phyloP scores from a whole-genome alignment of 2,888 invertebrate species.

The Sinohyriopsis cumingii region DNA sequence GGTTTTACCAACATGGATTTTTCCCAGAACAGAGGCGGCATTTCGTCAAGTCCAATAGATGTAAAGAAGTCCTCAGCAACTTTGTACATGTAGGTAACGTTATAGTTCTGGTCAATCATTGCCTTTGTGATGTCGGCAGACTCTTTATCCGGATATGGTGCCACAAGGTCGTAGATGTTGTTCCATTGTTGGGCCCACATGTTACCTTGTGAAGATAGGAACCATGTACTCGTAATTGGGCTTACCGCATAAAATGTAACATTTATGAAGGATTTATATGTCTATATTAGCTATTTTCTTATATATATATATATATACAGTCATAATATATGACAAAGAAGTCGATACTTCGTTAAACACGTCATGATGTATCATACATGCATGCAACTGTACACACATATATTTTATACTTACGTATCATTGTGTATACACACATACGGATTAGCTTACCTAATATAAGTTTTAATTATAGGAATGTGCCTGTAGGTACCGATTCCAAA shows the following conservation, averaged over 20 bases:
- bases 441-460: no score
- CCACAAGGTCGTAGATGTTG: conserved; percentile 59
- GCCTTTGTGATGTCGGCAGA: conserved; percentile 84
- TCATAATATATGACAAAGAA: no score
- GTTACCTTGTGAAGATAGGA: conserved; percentile 74
- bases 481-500: no score
- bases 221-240: background rate
- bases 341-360: no score
- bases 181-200: conserved; percentile 72
- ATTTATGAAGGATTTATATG: background rate
- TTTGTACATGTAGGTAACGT: conserved; percentile 76
- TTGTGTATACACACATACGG: no score
- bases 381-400: no score
- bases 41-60: conserved; percentile 78
- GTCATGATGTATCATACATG: no score
- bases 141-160: conserved; percentile 80
- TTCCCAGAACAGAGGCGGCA: conserved; percentile 89
- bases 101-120: conserved; percentile 75
- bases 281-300: background rate
- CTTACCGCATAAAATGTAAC: background rate
- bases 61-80: conserved; percentile 70
- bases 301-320: no score
- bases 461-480: no score
- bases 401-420: no score
- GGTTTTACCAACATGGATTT: conserved; percentile 87